Evolutionary conservation across 2,797 vertebrate genomes (phyloP), one percentile per base, ranked within the genome.

Genomic region (Lacerta viridis): DNA sequence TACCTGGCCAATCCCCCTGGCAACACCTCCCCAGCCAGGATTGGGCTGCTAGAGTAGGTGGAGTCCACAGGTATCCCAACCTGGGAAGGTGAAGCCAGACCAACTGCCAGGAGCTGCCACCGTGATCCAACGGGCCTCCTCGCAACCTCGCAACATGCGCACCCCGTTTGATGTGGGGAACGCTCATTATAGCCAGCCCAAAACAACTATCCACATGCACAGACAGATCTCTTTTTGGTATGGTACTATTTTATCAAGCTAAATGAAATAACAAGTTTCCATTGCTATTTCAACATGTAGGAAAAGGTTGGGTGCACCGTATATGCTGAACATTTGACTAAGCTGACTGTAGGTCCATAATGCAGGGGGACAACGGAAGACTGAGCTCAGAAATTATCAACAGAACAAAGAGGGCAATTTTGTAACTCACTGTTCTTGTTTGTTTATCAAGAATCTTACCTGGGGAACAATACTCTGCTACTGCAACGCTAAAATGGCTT

Each of bases 401-500:
- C 33, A 41, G 33, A 89, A 76, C 1, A 46, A 36, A 88, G 23
- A 55, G 39, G 83, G 2, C 0, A 71, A 85, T 87, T 88, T 78
- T 76, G 8, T 80, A 80, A 66, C 39, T 85, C 69, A 80, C 25
- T 80, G 59, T 68, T 85, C 72, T 81, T 27, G n/a, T 89, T 85
- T 89, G 61, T 75, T 85, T 85, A n/a, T 84, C 72, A 0, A 68
- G 66, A 91, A 87, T 1, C 6, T 86, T 82, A 64, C 55, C 85
- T 80, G 83, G 76, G 74, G 36, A 91, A 39, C 36, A 74, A 50
- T 2, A 2, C 46, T 61, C 0, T 1, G 10, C 80, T 92, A 92
- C 29, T 80, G 66, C 87, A 87, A 89, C 80, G 82, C 87, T 86
- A 59, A 59, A 86, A 90, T 86, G 3, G 6, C 61, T 82, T 46